Evolutionary conservation across 2,888 invertebrate genomes (phyloP).

Genomic region (Prosapia bicincta): DNA sequence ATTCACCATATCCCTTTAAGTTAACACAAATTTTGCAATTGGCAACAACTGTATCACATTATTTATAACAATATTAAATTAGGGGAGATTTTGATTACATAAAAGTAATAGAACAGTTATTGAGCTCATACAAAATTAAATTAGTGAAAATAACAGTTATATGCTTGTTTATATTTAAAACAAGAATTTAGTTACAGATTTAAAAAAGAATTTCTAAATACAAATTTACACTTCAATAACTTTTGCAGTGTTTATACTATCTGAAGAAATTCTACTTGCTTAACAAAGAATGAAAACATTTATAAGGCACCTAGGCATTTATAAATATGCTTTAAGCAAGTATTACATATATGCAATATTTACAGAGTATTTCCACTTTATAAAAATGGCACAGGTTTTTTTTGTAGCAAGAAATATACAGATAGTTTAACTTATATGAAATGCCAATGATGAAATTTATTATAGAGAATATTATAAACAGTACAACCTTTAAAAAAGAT

Average conservation of each 20-base stretch:
- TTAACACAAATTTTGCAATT: conserved; percentile 28
- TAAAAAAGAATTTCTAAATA: neutral
- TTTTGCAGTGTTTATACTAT: neutral
- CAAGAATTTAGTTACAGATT: neutral
- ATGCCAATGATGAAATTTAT: neutral
- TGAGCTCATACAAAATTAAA: neutral
- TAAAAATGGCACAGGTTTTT: neutral
- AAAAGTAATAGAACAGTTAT: neutral
- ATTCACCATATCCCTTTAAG: conserved; percentile 25
- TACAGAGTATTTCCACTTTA: neutral
- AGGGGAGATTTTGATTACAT: neutral
- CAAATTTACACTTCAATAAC: neutral
- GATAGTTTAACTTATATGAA: neutral
- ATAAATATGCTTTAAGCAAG: neutral
- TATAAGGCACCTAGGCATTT: conserved; percentile 24
- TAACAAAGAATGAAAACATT: neutral
- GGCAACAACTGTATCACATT: conserved; percentile 40
- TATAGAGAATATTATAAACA: neutral
- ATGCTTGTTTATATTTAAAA: neutral
- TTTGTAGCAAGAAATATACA: neutral
- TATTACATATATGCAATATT: neutral
- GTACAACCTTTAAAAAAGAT: neutral
- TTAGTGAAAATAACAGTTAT: neutral
- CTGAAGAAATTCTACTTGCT: neutral
- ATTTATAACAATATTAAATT: conserved; percentile 8